Evolutionary conservation across 1,140 invertebrate species (phyloP).

Genomic region (Eciton burchellii): DNA sequence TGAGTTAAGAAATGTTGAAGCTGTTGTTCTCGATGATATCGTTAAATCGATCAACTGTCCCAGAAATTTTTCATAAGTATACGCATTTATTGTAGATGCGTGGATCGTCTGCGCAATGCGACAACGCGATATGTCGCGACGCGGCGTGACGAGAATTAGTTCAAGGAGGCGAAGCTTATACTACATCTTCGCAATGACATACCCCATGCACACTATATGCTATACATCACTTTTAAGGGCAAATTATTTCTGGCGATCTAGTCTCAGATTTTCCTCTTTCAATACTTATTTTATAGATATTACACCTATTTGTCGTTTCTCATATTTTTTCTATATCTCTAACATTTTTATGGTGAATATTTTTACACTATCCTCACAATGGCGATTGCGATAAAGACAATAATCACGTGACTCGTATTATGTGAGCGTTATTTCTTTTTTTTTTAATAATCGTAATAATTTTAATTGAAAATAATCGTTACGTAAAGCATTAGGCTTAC

Average conservation of each 20-base stretch:
- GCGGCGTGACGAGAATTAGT: slow-evolving; percentile 22
- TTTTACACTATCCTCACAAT: not conserved
- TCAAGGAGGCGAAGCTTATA: not conserved
- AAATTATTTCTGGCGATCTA: not conserved
- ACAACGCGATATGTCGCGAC: not conserved
- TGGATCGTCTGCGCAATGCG: slow-evolving; percentile 14
- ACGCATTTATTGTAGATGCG: not conserved
- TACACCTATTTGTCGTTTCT: no score
- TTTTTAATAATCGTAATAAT: no score
- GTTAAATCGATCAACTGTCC: not conserved
- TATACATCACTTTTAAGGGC: not conserved
- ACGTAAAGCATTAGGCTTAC: not conserved
- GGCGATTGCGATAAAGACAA: not conserved
- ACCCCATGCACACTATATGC: not conserved
- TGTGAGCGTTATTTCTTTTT: not conserved
- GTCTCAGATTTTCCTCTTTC: not conserved
- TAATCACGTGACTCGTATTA: not conserved
- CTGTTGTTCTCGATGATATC: no score
- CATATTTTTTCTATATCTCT: no score
- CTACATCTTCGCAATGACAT: not conserved
- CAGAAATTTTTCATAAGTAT: not conserved
- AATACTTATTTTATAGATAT: no score
- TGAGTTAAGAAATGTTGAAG: no score
- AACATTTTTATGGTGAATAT: not conserved
- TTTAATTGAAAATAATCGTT: no score